Evolutionary conservation across 2,888 invertebrate genomes (phyloP), one percentile per base, ranked within the genome.

Genomic region (Melolontha melolontha): DNA sequence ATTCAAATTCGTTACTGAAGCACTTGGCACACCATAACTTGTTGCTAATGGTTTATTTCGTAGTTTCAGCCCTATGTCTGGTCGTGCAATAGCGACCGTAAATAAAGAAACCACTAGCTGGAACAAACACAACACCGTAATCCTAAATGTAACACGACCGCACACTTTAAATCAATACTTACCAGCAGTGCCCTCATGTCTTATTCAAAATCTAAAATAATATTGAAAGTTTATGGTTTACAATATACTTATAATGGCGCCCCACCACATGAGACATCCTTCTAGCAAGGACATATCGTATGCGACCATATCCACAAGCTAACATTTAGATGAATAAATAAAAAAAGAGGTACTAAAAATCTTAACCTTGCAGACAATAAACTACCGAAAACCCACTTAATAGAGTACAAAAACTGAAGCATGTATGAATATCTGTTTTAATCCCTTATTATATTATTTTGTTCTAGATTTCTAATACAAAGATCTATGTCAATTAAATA

Each of bases 51-150:
- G 80, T 68, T 84, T 81, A 78, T 85, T 86, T 6, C 84, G 78
- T 75, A 85, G 84, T 41, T 84, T 84, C 80, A 86, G 85, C 75
- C 86, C 87, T 77, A 86, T 86, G 80, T 87, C 86, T 79, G 87
- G 87, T 70, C 87, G 83, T 50, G 87, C 87, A 79, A 85, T 84
- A 80, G 85, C 86, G 80, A 85, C 82, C 64, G 86, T 85, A 82
- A 85, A 85, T 72, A 87, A 71, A 22, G 74, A 65, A 41, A 72
- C 67, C 49, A 77, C 66, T 55, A 75, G 62, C 76, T 76, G 69
- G 14, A 72, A 68, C 39, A 68, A 86, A 70, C 50, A 64, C 40
- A 64, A 64, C 27, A 29, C 63, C 47, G 54, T 42, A 66, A 66
- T 52, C 57, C 50, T 49, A 51, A 44, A 44, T 29, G 49, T 16